Percentiles rank a stretch among this genome's conserved stretches.
These are phyloP conservation scores for Cotesia congregata DNA, from an alignment of 2,888 invertebrate genomes.

Conservation along the genomic window DNA sequence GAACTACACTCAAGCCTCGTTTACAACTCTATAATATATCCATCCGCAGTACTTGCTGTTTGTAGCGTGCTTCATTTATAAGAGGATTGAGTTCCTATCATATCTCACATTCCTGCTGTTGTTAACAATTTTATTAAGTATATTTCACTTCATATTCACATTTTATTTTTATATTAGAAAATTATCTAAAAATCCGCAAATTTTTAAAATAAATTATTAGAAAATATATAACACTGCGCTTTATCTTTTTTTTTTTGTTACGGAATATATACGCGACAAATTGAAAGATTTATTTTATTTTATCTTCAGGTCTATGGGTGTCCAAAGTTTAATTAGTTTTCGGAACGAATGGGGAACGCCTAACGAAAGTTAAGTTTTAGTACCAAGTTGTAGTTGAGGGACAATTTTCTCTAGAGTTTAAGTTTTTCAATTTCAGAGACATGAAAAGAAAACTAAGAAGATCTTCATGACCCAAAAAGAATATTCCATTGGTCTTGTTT, in stretches of 20 bases:
- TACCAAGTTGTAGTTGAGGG: conserved; percentile 57
- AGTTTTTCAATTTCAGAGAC: conserved; percentile 69
- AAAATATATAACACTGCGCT: neutral
- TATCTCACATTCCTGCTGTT: conserved; percentile 64
- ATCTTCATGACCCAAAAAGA: neutral
- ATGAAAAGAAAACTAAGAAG: conserved; percentile 10
- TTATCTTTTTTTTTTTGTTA: neutral
- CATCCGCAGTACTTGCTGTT: conserved; percentile 40
- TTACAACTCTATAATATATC: conserved; percentile 68
- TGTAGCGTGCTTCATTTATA: conserved; percentile 63
- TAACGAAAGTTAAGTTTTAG: conserved; percentile 57
- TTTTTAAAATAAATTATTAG: neutral
- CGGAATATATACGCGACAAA: neutral
- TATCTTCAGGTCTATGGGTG: conserved; percentile 48
- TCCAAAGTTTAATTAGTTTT: conserved; percentile 70
- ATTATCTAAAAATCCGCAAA: neutral
- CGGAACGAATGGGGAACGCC: conserved; percentile 57
- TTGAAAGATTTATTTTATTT: conserved; percentile 8
- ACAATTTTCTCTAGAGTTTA: conserved; percentile 63
- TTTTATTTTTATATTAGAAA: neutral
- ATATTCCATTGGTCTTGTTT: neutral
- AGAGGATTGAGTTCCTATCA: conserved; percentile 64
- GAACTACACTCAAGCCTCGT: conserved; percentile 65
- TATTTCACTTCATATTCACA: neutral
- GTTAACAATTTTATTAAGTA: conserved; percentile 25